These are phyloP conservation scores for Aldabrachelys gigantea DNA, from an alignment of 2,113 vertebrate genomes.

Conservation along the genomic window DNA sequence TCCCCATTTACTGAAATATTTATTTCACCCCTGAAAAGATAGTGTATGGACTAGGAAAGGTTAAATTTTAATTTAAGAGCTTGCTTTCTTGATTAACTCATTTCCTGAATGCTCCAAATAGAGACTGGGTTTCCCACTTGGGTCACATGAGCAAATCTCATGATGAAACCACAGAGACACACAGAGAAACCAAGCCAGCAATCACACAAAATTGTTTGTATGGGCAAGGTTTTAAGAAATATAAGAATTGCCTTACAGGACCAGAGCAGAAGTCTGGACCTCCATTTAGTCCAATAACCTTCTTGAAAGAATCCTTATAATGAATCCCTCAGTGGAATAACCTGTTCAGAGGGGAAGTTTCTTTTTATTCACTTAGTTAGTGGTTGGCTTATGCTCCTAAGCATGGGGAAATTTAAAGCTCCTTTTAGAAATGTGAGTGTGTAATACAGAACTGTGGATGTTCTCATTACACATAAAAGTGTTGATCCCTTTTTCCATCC, in stretches of 20 bases:
- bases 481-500: not conserved
- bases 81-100: not conserved
- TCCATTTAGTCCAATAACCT: fast-evolving
- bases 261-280: not conserved
- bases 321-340: not conserved
- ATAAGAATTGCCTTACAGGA: not conserved
- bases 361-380: not conserved
- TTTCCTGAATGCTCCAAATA: slow-evolving; percentile 34
- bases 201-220: not conserved
- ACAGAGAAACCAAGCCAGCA: fast-evolving
- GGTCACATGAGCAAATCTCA: not conserved
- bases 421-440: not conserved
- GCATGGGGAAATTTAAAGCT: not conserved
- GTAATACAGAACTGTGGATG: not conserved
- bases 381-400: not conserved
- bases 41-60: not conserved
- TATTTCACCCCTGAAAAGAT: not conserved
- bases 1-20: not conserved
- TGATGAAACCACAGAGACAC: not conserved
- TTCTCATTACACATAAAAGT: fast-evolving
- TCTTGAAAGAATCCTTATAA: not conserved
- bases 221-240: not conserved
- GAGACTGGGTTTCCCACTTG: slow-evolving; percentile 10
- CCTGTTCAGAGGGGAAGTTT: not conserved
- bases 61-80: not conserved